Percentiles rank a stretch among this genome's conserved stretches.
phyloP scores from a whole-genome alignment of 1,140 invertebrate genomes.

The Calliopsis andreniformis region DNA sequence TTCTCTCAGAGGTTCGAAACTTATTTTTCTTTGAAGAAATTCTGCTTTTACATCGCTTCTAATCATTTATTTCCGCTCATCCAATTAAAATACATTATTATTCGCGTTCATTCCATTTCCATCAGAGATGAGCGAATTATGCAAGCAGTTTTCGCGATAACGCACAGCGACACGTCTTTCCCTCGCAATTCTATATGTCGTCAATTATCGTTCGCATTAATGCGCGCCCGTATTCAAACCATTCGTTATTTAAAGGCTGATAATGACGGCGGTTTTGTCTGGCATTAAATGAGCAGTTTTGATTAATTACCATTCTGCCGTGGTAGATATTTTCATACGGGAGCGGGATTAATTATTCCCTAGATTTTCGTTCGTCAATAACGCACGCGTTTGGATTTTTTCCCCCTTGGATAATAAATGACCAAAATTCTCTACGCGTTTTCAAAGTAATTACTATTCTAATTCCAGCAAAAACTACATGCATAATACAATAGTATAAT shows the following conservation, averaged over 20 bases:
- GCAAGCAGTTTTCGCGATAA: neutral
- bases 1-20: no score
- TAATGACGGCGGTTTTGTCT: neutral
- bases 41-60: no score
- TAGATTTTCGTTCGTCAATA: neutral
- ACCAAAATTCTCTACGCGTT: no score
- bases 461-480: neutral
- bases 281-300: neutral
- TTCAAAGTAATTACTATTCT: no score
- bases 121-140: neutral
- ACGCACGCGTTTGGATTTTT: neutral
- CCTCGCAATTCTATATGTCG: neutral
- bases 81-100: no score
- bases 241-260: neutral
- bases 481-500: no score
- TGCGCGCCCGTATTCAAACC: neutral
- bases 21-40: no score
- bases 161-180: neutral
- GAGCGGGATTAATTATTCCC: neutral
- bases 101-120: no score
- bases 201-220: neutral
- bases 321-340: neutral
- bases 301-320: conserved; percentile 2
- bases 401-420: no score
- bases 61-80: no score